These are phyloP conservation scores for Eulemur albifrons DNA, from an alignment of 2,797 vertebrate species.

Conservation along the genomic window DNA sequence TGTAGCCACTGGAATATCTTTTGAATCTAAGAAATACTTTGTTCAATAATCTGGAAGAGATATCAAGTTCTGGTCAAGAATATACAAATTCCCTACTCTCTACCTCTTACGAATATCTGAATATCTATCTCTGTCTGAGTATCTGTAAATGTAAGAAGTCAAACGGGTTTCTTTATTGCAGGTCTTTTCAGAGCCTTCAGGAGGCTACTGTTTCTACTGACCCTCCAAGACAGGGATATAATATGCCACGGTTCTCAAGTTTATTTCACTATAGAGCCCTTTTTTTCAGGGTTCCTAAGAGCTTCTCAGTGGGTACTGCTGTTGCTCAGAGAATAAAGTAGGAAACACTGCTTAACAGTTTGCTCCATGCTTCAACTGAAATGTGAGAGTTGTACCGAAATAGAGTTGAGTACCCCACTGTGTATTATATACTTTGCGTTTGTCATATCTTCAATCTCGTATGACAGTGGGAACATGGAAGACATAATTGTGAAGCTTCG, in stretches of 20 bases:
- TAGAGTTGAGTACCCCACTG: too few species aligned
- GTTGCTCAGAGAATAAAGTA: background rate
- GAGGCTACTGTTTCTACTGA: background rate
- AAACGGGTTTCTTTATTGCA: background rate
- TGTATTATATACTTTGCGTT: too few species aligned
- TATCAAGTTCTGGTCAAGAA: background rate
- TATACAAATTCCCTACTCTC: background rate
- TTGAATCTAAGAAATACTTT: conserved; percentile 4
- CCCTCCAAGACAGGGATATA: background rate
- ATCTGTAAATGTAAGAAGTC: background rate
- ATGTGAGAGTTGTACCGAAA: background rate
- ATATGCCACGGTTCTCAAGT: background rate
- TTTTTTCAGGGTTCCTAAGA: background rate
- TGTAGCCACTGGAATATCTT: background rate
- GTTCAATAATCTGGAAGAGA: background rate
- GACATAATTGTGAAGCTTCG: too few species aligned
- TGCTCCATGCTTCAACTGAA: background rate
- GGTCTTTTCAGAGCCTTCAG: background rate
- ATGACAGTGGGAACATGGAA: too few species aligned
- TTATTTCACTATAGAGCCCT: background rate
- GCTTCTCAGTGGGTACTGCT: background rate
- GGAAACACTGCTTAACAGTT: background rate
- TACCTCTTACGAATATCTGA: background rate
- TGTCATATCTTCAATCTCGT: too few species aligned
- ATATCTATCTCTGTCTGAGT: background rate